Base-by-base conservation (phyloP, 2,113 vertebrate genomes). In the Megaceryle maxima region DNA sequence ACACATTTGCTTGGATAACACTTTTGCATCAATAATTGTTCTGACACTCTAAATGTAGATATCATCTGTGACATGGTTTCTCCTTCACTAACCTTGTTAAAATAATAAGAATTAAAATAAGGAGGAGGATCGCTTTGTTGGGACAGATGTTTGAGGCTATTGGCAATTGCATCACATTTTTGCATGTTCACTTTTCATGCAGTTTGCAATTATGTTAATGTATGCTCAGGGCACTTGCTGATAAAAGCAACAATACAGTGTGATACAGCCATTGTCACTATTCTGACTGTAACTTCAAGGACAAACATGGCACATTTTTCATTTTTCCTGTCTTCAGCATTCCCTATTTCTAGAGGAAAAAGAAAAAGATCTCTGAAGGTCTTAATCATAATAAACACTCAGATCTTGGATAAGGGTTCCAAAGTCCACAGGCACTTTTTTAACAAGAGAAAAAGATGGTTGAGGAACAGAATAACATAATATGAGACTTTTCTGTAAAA, bases 121-220 rank as follows among this genome's bases (percentile, higher is more conserved):
- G 93, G 87, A 96, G 95, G 92, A 97, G 96, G 87, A 86, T 90
- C 94, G 68, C 96, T 97, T 96, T 88, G 91, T 81, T 93, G 89
- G 94, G 96, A 94, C 96, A 97, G 97, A 97, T 97, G 96, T 97
- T 96, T 96, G 94, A 95, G 92, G 96, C 95, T 92, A 95, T 95
- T 97, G 96, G 96, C 94, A 97, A 95, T 87, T 95, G 95, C 96
- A 91, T 94, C 83, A 66, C 92, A 95, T 95, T 96, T 97, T 83
- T 94, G 91, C 88, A 92, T 96, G 96, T 95, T 96, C 95, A 95
- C 95, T 96, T 96, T 96, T 94, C 83, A 96, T 79, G 87, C 94
- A 95, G 96, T 95, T 95, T 83, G 96, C 95, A 97, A 97, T 97
- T 97, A 97, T 97, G 97, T 96, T 97, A 97, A 97, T 97, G 69